Conservation (phyloP, 2,888 invertebrate species). For the Cephus pygmeus region DNA sequence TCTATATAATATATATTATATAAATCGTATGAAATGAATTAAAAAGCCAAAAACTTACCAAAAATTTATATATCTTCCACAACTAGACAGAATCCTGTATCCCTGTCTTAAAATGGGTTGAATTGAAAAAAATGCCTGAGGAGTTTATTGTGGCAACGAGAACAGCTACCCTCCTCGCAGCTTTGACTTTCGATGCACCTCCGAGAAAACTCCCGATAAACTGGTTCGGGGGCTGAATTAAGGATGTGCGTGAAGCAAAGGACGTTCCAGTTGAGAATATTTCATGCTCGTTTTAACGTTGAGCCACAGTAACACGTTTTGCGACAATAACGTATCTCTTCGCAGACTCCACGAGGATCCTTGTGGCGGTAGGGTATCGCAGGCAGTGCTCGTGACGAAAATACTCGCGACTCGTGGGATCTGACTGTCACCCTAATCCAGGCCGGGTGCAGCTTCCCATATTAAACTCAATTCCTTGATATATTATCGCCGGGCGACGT, state of each 20-base stretch:
- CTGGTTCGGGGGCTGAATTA: neutral
- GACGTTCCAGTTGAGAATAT: neutral
- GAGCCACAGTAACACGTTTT: neutral
- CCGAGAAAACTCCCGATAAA: neutral
- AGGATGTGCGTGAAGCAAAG: neutral
- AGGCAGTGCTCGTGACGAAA: neutral
- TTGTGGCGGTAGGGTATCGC: neutral
- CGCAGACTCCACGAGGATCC: neutral
- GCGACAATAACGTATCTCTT: neutral
- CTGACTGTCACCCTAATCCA: constrained; percentile 48
- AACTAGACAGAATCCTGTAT: neutral
- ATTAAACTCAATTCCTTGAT: neutral
- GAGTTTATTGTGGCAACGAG: neutral
- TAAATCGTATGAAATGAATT: neutral
- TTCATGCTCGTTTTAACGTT: neutral
- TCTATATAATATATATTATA: neutral
- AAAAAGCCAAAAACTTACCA: neutral
- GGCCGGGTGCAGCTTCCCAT: constrained; percentile 45
- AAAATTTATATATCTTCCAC: neutral
- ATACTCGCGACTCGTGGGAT: neutral
- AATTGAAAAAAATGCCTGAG: neutral
- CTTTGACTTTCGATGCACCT: neutral
- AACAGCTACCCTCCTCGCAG: neutral
- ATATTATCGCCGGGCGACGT: constrained; percentile 2
- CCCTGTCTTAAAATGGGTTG: neutral